Evolutionary conservation across 2,888 invertebrate species (phyloP).

Genomic region (Watsonalla binaria): DNA sequence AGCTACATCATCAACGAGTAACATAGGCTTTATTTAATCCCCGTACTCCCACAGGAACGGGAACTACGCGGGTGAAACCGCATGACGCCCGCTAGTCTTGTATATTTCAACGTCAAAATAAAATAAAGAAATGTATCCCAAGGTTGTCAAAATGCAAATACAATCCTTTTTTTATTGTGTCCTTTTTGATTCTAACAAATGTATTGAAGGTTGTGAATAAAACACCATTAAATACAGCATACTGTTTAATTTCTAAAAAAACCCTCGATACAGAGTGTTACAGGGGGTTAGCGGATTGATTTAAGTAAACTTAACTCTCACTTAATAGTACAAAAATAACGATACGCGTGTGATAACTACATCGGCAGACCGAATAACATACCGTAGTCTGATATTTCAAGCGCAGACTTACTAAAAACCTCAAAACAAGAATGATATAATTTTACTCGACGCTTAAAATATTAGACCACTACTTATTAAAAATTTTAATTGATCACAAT

Average conservation of each 20-base stretch:
- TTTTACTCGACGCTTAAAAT: constrained; percentile 1
- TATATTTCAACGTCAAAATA: too few species aligned
- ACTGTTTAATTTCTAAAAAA: constrained; percentile 79
- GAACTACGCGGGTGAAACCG: too few species aligned
- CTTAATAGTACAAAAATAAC: constrained; percentile 75
- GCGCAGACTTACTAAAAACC: not conserved
- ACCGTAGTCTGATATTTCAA: constrained; percentile 23
- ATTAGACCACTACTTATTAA: constrained; percentile 16
- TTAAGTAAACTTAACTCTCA: constrained; percentile 71
- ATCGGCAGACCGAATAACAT: constrained; percentile 23
- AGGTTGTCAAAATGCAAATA: too few species aligned
- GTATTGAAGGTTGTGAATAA: constrained; percentile 47
- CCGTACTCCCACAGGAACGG: too few species aligned
- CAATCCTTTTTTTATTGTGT: too few species aligned
- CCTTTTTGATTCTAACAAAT: not conserved
- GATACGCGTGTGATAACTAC: constrained; percentile 49
- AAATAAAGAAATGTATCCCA: too few species aligned
- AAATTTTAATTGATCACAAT: constrained; percentile 52
- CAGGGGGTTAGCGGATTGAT: constrained; percentile 74
- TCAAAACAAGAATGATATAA: not conserved
- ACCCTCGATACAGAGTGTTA: constrained; percentile 74
- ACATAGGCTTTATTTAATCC: too few species aligned
- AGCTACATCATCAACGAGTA: too few species aligned
- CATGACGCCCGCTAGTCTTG: too few species aligned
- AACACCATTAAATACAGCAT: constrained; percentile 68